Conservation (phyloP, 2,888 invertebrate species). For the Smittia sp. region DNA sequence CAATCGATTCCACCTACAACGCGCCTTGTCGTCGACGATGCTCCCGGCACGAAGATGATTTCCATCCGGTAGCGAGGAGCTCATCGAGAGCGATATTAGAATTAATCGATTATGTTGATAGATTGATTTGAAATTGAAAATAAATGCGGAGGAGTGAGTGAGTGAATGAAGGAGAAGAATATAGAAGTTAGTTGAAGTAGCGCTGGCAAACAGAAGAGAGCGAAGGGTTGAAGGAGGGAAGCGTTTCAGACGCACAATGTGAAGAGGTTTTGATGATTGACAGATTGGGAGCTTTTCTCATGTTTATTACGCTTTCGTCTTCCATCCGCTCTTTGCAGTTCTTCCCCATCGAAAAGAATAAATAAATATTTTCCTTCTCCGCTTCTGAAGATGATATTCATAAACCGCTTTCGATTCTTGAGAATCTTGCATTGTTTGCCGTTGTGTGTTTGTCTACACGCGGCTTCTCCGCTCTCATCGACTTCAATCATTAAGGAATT, state of each 20-base stretch:
- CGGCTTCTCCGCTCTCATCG: not conserved
- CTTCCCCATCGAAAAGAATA: constrained; percentile 1
- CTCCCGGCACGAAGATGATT: not conserved
- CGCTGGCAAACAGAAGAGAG: not conserved
- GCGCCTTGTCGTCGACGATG: not conserved
- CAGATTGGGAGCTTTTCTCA: constrained; percentile 34
- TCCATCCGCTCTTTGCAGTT: not conserved
- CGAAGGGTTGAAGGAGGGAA: constrained; percentile 6
- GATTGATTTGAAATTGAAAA: constrained; percentile 37
- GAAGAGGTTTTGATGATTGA: constrained; percentile 32
- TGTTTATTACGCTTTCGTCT: constrained; percentile 5
- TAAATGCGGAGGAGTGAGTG: not conserved
- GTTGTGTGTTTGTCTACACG: not conserved
- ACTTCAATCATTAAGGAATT: not conserved
- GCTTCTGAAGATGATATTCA: not conserved
- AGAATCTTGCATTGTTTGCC: not conserved
- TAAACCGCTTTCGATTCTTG: not conserved
- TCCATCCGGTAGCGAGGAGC: not conserved
- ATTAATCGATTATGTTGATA: constrained; percentile 37
- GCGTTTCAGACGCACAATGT: not conserved
- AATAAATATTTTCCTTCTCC: constrained; percentile 5
- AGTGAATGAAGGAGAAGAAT: not conserved
- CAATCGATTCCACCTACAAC: not conserved
- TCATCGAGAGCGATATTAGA: constrained; percentile 27
- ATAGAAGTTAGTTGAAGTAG: not conserved